A percentile compares a stretch with the other conserved stretches of the same genome.
Evolutionary conservation across 2,888 invertebrate species (phyloP).

Genomic region (Oscheius sp.): DNA sequence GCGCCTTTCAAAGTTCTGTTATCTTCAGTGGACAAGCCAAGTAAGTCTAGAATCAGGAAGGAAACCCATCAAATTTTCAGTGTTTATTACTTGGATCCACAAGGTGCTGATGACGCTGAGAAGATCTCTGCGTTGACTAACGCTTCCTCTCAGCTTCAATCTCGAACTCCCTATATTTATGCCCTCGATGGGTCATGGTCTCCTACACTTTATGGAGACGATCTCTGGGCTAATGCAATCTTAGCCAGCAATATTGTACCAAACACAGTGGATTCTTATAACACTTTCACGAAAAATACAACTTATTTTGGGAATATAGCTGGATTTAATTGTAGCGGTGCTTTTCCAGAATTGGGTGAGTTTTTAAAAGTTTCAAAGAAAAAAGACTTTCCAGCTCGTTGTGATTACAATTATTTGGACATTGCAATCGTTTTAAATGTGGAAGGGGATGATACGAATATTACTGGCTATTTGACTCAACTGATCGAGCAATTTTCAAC

Average conservation of each 20-base stretch:
- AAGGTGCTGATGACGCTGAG: background rate
- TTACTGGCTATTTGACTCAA: background rate
- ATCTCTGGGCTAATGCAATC: background rate
- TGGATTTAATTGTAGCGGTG: background rate
- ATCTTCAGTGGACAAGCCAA: conserved; percentile 5
- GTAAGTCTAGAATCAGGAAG: background rate
- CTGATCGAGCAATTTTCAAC: background rate
- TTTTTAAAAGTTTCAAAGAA: too few relatives aligned
- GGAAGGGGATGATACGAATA: background rate
- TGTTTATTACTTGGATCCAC: background rate
- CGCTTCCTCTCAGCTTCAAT: background rate
- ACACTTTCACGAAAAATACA: background rate
- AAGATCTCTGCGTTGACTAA: background rate
- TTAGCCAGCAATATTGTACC: background rate
- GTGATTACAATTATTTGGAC: conserved; percentile 9
- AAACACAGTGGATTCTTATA: too few relatives aligned
- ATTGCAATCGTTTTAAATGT: conserved; percentile 4
- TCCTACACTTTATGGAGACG: background rate
- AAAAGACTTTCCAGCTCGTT: background rate
- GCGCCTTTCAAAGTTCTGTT: background rate
- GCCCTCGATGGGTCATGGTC: background rate
- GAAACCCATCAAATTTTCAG: background rate
- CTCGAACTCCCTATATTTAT: background rate
- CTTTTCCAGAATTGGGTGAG: background rate
- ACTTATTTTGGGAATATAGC: background rate